Percentiles rank a stretch among this genome's conserved stretches.
phyloP scores from a whole-genome alignment of 2,888 invertebrate genomes.

The Tupiocoris notatus region DNA sequence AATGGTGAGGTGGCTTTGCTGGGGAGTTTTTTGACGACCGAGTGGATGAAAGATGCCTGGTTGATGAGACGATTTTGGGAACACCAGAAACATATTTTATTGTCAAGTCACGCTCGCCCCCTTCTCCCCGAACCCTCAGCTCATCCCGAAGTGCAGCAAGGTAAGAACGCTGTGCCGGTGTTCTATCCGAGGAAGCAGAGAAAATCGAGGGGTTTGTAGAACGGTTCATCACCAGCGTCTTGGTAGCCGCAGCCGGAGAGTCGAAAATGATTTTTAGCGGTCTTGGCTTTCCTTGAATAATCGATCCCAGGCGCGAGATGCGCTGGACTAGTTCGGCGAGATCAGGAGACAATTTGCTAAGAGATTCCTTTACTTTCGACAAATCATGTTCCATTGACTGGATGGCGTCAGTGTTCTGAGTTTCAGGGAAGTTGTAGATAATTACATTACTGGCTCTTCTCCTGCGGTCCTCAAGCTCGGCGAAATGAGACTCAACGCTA shows the following conservation, averaged over 20 bases:
- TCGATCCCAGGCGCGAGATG: not conserved
- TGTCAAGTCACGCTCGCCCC: not conserved
- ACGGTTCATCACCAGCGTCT: not conserved
- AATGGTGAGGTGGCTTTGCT: slow-evolving; percentile 1
- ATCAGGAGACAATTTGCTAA: not conserved
- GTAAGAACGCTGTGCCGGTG: not conserved
- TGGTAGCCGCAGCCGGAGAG: not conserved
- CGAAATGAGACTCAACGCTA: not conserved
- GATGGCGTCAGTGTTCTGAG: not conserved
- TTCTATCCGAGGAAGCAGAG: not conserved
- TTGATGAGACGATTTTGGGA: not conserved
- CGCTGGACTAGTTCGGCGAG: not conserved
- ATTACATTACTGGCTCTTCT: not conserved
- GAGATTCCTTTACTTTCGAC: not conserved
- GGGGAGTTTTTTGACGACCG: not conserved
- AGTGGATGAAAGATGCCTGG: not conserved
- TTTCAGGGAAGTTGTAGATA: not conserved
- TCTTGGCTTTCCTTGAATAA: not conserved
- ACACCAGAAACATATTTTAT: slow-evolving; percentile 4
- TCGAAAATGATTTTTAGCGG: not conserved
- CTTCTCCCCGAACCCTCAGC: not conserved
- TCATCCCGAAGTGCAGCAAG: not conserved
- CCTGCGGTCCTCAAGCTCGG: slow-evolving; percentile 1
- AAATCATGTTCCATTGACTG: not conserved
- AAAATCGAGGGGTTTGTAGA: not conserved